Percentiles rank a stretch among this genome's conserved stretches.
These are phyloP conservation scores for Dynastes grantii DNA, from an alignment of 2,888 invertebrate species.

Conservation along the genomic window DNA sequence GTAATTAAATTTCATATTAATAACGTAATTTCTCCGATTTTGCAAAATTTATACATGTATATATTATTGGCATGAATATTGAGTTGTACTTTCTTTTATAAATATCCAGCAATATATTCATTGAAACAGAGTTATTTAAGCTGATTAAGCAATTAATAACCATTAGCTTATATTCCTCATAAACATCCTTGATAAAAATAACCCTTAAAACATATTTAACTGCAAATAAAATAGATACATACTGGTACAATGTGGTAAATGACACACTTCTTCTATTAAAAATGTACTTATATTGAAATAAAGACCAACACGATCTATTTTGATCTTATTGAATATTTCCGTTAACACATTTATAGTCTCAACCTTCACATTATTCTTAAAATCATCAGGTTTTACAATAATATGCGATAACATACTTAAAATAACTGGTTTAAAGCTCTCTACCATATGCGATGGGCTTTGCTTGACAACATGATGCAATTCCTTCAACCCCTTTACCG, in stretches of 20 bases:
- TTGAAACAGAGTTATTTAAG: conserved; percentile 72
- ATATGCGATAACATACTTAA: conserved; percentile 21
- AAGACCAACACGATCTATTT: conserved; percentile 71
- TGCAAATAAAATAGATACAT: neutral
- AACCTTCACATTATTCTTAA: conserved; percentile 71
- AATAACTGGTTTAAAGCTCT: conserved; percentile 8
- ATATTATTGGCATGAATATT: conserved; percentile 78
- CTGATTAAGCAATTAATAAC: conserved; percentile 73
- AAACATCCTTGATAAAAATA: conserved; percentile 69
- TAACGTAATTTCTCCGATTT: conserved; percentile 77
- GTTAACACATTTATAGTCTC: conserved; percentile 72
- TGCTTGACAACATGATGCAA: conserved; percentile 13
- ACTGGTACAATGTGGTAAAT: neutral
- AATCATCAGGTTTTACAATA: conserved; percentile 48
- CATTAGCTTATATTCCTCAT: conserved; percentile 78
- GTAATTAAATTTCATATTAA: no score
- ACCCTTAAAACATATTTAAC: neutral
- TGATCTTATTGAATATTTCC: conserved; percentile 71
- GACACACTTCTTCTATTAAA: conserved; percentile 69
- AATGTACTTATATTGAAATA: conserved; percentile 75
- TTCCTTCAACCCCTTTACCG: conserved; percentile 13
- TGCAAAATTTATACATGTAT: conserved; percentile 78
- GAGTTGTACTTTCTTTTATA: conserved; percentile 75
- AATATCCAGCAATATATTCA: conserved; percentile 72
- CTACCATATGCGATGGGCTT: neutral